These are phyloP conservation scores for Thysanoteuthis rhombus DNA, from an alignment of 2,888 invertebrate species.

Conservation along the genomic window DNA sequence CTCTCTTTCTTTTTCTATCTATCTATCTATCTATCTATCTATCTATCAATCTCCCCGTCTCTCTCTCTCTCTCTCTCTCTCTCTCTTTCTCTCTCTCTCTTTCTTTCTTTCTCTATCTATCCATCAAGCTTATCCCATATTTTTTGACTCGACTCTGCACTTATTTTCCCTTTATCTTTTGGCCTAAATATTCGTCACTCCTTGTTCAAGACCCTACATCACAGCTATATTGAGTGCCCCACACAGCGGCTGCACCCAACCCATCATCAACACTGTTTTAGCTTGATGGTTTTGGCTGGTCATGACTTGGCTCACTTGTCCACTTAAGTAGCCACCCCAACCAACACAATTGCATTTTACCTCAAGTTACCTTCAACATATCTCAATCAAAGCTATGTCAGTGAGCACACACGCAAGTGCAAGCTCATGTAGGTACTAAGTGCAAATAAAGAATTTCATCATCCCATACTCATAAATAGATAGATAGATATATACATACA, in stretches of 20 bases:
- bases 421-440: neutral
- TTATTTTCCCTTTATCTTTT: no score
- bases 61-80: no score
- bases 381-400: neutral
- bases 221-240: neutral
- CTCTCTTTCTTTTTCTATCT: no score
- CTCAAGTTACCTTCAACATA: neutral
- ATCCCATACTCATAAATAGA: neutral
- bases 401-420: neutral
- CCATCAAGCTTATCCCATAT: no score
- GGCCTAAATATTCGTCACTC: neutral
- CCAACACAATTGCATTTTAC: neutral
- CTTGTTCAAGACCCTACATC: neutral
- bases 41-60: no score
- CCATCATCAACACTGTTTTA: neutral
- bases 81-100: no score
- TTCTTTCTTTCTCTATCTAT: no score
- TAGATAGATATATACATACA: no score
- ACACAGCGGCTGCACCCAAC: neutral
- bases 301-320: neutral
- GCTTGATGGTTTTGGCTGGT: neutral
- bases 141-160: no score
- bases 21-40: no score
- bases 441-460: neutral
- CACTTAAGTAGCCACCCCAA: neutral